Percentiles rank a stretch among this genome's conserved stretches.
phyloP scores from a whole-genome alignment of 2,888 invertebrate species.

The Pristionchus mayeri region DNA sequence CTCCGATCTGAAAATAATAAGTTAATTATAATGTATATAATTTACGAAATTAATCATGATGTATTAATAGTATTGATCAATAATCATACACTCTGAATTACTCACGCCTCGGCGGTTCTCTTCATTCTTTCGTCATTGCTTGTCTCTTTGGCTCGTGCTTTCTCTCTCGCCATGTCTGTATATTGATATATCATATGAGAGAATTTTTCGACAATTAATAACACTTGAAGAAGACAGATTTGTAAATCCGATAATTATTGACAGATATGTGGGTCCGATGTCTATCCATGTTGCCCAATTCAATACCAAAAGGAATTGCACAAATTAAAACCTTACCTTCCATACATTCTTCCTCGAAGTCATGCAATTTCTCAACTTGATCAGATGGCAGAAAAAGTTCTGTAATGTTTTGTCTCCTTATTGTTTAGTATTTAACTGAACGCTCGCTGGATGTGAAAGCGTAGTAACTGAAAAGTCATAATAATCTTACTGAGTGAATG shows the following conservation, averaged over 20 bases:
- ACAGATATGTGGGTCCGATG: no score
- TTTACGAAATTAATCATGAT: no score
- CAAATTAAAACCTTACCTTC: no score
- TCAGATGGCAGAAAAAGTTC: conserved; percentile 58
- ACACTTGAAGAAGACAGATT: neutral
- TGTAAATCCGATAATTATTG: no score
- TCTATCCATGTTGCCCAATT: no score
- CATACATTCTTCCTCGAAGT: conserved; percentile 79
- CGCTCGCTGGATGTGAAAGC: neutral
- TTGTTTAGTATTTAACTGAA: no score
- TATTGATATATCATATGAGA: neutral
- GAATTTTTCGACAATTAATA: no score
- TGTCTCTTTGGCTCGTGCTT: conserved; percentile 81
- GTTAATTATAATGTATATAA: no score
- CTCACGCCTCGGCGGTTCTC: conserved; percentile 78
- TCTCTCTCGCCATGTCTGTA: conserved; percentile 86
- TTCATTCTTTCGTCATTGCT: conserved; percentile 78
- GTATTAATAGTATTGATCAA: no score
- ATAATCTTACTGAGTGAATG: conserved; percentile 68
- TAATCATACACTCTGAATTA: neutral
- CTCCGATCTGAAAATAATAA: conserved; percentile 69
- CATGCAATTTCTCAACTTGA: conserved; percentile 40
- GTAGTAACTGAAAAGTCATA: neutral
- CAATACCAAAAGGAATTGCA: no score
- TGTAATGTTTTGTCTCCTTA: conserved; percentile 3